These are phyloP conservation scores for Stenoptilia bipunctidactyla DNA, from an alignment of 2,888 invertebrate genomes.

Conservation along the genomic window DNA sequence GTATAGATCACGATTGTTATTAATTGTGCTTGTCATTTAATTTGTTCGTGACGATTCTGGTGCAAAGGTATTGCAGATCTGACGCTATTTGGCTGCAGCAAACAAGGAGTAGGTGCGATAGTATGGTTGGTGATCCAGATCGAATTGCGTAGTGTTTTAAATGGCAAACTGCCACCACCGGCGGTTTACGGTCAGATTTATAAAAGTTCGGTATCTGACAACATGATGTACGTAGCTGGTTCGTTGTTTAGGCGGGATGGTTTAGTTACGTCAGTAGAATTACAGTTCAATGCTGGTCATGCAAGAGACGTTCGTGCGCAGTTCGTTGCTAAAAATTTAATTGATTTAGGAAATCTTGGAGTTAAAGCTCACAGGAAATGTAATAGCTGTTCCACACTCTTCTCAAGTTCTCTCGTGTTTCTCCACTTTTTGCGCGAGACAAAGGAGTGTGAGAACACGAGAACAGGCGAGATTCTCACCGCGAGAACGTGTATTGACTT, in stretches of 20 bases:
- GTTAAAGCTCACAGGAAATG: too few relatives aligned
- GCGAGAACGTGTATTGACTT: too few relatives aligned
- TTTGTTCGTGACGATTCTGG: neutral
- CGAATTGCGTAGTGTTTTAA: slow-evolving; percentile 21
- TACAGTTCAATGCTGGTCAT: too few relatives aligned
- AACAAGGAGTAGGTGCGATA: slow-evolving; percentile 17
- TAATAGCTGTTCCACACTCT: too few relatives aligned
- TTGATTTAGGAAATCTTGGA: too few relatives aligned
- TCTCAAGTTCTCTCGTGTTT: too few relatives aligned
- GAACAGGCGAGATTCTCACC: too few relatives aligned
- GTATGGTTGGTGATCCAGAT: slow-evolving; percentile 43
- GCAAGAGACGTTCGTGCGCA: too few relatives aligned
- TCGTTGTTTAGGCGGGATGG: neutral
- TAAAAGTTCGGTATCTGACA: slow-evolving; percentile 13
- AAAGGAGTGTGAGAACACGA: too few relatives aligned
- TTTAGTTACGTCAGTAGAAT: too few relatives aligned
- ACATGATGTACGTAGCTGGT: neutral
- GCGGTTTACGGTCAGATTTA: slow-evolving; percentile 31
- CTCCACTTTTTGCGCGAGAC: too few relatives aligned
- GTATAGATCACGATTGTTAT: neutral
- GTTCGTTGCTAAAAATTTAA: too few relatives aligned
- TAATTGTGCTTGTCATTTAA: neutral
- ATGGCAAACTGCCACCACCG: slow-evolving; percentile 30
- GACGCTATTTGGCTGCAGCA: slow-evolving; percentile 9
- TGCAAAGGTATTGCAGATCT: neutral